These are phyloP conservation scores for Aromia moschata DNA, from an alignment of 2,888 invertebrate genomes.

Conservation along the genomic window DNA sequence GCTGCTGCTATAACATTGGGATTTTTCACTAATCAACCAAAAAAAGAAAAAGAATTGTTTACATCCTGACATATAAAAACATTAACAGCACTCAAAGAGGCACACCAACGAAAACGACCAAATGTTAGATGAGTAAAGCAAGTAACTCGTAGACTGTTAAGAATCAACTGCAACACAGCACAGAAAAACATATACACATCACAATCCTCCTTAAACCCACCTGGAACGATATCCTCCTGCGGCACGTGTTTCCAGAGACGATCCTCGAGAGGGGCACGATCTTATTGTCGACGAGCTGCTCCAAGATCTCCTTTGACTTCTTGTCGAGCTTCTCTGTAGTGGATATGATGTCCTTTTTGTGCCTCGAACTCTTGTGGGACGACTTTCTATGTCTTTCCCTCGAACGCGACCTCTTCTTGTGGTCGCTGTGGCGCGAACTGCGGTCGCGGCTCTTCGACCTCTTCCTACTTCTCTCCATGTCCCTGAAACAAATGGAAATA, in stretches of 20 bases:
- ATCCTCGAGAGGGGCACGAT: conserved; percentile 65
- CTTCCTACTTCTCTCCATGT: conserved; percentile 51
- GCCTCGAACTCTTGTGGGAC: conserved; percentile 59
- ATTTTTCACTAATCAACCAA: conserved; percentile 15
- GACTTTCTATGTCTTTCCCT: conserved; percentile 53
- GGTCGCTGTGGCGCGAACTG: conserved; percentile 31
- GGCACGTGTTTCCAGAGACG: conserved; percentile 66
- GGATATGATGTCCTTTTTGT: conserved; percentile 54
- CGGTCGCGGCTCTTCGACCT: conserved; percentile 56
- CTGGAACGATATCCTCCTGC: conserved; percentile 59
- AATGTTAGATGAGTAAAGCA: not conserved
- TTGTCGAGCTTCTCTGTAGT: conserved; percentile 60
- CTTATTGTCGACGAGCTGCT: conserved; percentile 61
- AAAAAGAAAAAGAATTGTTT: conserved; percentile 1
- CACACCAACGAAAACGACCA: not conserved
- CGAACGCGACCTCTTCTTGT: conserved; percentile 39
- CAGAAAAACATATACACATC: too few species aligned
- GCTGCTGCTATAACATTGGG: conserved; percentile 47
- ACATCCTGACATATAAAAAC: too few species aligned
- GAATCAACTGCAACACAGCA: not conserved
- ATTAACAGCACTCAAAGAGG: not conserved
- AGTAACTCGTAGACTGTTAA: not conserved
- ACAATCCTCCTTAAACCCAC: conserved; percentile 50
- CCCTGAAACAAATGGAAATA: too few species aligned
- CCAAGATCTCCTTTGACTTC: conserved; percentile 61